Conservation (phyloP, 2,797 vertebrate species). For the Hoplostethus mediterraneus region DNA sequence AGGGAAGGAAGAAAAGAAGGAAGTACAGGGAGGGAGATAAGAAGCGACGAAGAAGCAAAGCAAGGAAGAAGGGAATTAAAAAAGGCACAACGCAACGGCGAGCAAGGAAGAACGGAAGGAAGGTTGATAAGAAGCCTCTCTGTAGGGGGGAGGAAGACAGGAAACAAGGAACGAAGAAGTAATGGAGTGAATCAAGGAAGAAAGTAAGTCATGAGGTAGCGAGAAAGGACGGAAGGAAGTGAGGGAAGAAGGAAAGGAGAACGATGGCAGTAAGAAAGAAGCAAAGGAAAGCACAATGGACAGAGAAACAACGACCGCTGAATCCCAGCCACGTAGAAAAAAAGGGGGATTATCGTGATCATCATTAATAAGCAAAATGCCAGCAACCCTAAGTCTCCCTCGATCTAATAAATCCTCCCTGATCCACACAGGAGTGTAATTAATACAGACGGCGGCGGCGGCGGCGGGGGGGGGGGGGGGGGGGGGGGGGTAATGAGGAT, state of each 20-base stretch:
- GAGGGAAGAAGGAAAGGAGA: not conserved
- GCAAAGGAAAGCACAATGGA: not conserved
- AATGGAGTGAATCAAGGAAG: too few species aligned
- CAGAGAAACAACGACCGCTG: slow-evolving; percentile 25
- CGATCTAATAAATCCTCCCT: slow-evolving; percentile 79
- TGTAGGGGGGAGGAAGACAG: too few species aligned
- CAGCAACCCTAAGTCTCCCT: slow-evolving; percentile 71
- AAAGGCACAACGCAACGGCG: not conserved
- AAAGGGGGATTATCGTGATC: slow-evolving; percentile 75
- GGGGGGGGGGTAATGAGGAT: slow-evolving; percentile 60
- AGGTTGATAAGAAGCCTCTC: too few species aligned
- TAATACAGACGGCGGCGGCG: slow-evolving; percentile 72
- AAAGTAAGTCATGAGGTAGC: too few species aligned
- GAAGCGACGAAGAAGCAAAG: not conserved
- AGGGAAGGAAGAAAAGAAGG: slow-evolving; percentile 4
- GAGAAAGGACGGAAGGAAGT: too few species aligned
- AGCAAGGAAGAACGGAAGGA: too few species aligned
- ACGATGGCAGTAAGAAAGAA: not conserved
- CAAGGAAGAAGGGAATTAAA: not conserved
- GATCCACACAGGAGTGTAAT: slow-evolving; percentile 77
- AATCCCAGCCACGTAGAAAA: slow-evolving; percentile 67
- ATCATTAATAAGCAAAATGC: slow-evolving; percentile 80
- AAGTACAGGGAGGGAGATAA: not conserved
- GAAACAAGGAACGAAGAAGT: too few species aligned
- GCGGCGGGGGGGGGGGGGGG: too few species aligned